A percentile compares a stretch with the other conserved stretches of the same genome.
phyloP scores from a whole-genome alignment of 2,888 invertebrate species.

The Lathronympha strigana region DNA sequence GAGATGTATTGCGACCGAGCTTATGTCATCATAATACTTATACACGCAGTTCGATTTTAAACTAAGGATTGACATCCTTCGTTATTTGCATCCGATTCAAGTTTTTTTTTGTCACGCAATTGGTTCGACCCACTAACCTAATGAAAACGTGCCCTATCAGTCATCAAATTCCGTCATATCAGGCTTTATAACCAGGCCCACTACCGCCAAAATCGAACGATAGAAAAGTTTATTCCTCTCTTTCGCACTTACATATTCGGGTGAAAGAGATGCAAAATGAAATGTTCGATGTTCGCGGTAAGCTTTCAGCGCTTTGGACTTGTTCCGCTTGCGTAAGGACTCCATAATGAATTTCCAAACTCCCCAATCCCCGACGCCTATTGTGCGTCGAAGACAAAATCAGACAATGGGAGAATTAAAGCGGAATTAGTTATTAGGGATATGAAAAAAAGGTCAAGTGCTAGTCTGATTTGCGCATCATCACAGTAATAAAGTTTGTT shows the following conservation, averaged over 20 bases:
- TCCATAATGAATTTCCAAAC: slow-evolving; percentile 24
- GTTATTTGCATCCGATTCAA: background rate
- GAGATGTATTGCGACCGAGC: too few species aligned
- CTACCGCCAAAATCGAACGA: too few species aligned
- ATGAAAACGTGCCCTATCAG: slow-evolving; percentile 17
- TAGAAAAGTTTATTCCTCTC: too few species aligned
- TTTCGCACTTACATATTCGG: too few species aligned
- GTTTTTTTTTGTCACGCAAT: background rate
- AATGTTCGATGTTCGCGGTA: too few species aligned
- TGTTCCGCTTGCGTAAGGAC: slow-evolving; percentile 1
- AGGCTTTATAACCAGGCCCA: slow-evolving; percentile 10
- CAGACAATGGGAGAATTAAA: slow-evolving; percentile 12
- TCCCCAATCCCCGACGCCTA: slow-evolving; percentile 3
- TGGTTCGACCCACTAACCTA: background rate
- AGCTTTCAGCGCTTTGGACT: slow-evolving; percentile 16
- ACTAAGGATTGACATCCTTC: background rate
- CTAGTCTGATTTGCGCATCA: too few species aligned
- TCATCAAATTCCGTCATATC: slow-evolving; percentile 14
- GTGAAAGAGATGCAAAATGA: too few species aligned
- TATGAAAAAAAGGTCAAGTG: slow-evolving; percentile 5
- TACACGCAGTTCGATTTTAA: too few species aligned
- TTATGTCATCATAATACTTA: too few species aligned
- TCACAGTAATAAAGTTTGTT: too few species aligned
- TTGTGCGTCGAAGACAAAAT: slow-evolving; percentile 9
- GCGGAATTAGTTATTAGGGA: background rate